phyloP scores from a whole-genome alignment of 2,888 invertebrate genomes.

The Branchellion lobata region DNA sequence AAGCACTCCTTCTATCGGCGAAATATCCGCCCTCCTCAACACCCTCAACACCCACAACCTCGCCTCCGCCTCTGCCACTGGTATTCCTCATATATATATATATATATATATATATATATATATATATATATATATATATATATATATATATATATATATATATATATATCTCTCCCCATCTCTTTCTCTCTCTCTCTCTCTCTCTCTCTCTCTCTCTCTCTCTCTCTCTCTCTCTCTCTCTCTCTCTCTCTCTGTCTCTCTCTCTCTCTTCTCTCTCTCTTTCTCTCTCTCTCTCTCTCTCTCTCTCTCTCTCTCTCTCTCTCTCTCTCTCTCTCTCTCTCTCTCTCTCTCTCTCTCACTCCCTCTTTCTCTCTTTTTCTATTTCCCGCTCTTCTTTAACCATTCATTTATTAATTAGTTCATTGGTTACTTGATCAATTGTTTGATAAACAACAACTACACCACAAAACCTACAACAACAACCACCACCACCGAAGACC shows the following conservation, averaged over 20 bases:
- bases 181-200: neutral
- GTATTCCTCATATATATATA: slow-evolving; percentile 7
- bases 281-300: neutral
- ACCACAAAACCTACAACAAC: too few relatives aligned
- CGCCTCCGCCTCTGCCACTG: neutral
- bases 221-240: slow-evolving; percentile 37
- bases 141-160: slow-evolving; percentile 19
- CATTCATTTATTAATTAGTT: too few relatives aligned
- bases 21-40: slow-evolving; percentile 37
- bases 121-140: slow-evolving; percentile 21
- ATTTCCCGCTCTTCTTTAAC: slow-evolving; percentile 21
- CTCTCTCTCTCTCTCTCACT: slow-evolving; percentile 31
- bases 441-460: too few relatives aligned
- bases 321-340: slow-evolving; percentile 13
- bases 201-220: slow-evolving; percentile 14
- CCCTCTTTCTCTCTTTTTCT: slow-evolving; percentile 6
- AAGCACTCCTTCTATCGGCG: slow-evolving; percentile 42
- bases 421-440: too few relatives aligned
- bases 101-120: slow-evolving; percentile 17
- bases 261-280: slow-evolving; percentile 31
- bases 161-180: too few relatives aligned
- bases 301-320: slow-evolving; percentile 13
- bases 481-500: slow-evolving; percentile 2
- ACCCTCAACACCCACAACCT: slow-evolving; percentile 33
- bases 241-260: slow-evolving; percentile 26